A percentile compares a stretch with the other conserved stretches of the same genome.
Conservation (phyloP, 1,140 invertebrate genomes). For the Papilio polyxenes region DNA sequence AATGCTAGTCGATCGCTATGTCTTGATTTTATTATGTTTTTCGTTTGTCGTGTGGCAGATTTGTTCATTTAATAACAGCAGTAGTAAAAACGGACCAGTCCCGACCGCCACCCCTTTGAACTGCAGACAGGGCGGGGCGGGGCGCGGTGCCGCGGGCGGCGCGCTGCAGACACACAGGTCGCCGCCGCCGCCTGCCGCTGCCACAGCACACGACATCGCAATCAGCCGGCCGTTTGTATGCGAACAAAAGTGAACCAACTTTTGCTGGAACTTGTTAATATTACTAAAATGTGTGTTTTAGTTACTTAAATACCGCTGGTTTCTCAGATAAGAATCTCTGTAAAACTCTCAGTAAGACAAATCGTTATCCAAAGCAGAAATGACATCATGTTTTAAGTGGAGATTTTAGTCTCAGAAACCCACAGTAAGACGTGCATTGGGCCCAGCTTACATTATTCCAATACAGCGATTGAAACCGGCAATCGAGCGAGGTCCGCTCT, state of each 20-base stretch:
- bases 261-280: not conserved
- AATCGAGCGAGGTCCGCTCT: not conserved
- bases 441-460: too few species aligned
- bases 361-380: too few species aligned
- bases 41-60: not conserved
- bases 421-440: too few species aligned
- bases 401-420: too few species aligned
- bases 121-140: not conserved
- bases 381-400: too few species aligned
- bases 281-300: too few species aligned
- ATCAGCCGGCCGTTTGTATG: not conserved
- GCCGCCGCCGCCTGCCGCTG: not conserved
- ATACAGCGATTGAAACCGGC: too few species aligned
- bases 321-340: too few species aligned
- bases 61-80: not conserved
- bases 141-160: not conserved
- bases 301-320: too few species aligned
- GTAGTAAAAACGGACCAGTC: not conserved
- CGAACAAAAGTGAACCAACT: not conserved
- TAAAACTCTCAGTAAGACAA: too few species aligned
- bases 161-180: not conserved
- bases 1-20: not conserved
- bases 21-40: not conserved
- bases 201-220: not conserved
- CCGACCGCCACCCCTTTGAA: not conserved